Evolutionary conservation across 2,797 vertebrate species (phyloP).

Genomic region (Poecilia wingei): DNA sequence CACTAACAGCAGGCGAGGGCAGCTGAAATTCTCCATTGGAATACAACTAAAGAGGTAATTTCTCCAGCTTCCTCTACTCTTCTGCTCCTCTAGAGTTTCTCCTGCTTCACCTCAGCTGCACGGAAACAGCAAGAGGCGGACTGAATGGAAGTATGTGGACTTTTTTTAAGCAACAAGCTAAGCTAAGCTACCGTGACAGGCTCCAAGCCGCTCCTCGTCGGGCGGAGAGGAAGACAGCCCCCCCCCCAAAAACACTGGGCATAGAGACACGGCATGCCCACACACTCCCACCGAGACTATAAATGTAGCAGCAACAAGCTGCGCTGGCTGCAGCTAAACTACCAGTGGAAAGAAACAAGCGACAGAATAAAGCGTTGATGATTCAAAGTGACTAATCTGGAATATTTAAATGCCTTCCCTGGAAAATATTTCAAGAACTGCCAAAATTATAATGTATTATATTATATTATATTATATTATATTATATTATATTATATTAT

Average conservation of each 20-base stretch:
- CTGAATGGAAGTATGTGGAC: conserved; percentile 17
- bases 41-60: background rate
- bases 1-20: conserved; percentile 37
- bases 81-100: background rate
- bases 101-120: conserved; percentile 12
- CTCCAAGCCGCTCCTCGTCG: conserved; percentile 10
- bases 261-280: conserved; percentile 13
- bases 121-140: conserved; percentile 2
- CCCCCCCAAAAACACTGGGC: conserved; percentile 5
- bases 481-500: background rate
- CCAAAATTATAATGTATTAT: background rate
- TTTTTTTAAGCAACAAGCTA: conserved; percentile 41
- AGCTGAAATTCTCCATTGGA: conserved; percentile 56
- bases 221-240: conserved; percentile 20
- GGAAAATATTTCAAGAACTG: background rate
- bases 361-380: background rate
- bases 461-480: conserved; percentile 1
- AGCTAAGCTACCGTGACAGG: conserved; percentile 43
- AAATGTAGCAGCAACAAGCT: conserved; percentile 22
- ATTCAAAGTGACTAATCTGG: background rate
- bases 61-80: background rate
- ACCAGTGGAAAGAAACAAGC: background rate
- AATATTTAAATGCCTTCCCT: background rate
- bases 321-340: background rate
- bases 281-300: conserved; percentile 24